These are phyloP conservation scores for Cryptotermes secundus DNA, from an alignment of 1,140 invertebrate genomes.

Conservation along the genomic window DNA sequence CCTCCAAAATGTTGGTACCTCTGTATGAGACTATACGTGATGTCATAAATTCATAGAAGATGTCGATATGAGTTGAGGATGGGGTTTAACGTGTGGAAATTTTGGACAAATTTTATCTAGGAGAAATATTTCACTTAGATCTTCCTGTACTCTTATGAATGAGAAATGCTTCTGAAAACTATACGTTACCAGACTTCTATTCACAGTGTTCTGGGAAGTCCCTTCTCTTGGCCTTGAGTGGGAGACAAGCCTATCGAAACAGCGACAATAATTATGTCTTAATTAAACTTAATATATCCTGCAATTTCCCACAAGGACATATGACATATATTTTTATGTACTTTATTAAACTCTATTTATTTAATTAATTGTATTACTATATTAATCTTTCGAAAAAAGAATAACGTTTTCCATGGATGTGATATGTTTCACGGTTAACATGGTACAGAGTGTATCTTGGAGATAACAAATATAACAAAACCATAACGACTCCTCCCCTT, in stretches of 20 bases:
- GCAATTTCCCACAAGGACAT: background rate
- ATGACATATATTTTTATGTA: background rate
- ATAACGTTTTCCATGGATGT: background rate
- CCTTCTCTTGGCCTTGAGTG: background rate
- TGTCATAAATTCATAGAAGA: no score
- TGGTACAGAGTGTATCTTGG: background rate
- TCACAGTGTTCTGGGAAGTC: background rate
- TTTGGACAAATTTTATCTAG: no score
- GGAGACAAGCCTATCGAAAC: background rate
- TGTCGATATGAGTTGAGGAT: no score
- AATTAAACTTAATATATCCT: background rate
- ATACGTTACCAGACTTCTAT: background rate
- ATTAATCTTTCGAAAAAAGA: background rate
- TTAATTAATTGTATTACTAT: background rate
- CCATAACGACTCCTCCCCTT: background rate
- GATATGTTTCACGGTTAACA: background rate
- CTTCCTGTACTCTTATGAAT: background rate
- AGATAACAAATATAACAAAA: background rate
- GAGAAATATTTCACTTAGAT: no score
- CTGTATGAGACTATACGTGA: no score
- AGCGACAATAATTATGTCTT: background rate
- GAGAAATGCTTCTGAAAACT: background rate
- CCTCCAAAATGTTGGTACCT: no score
- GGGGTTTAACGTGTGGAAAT: no score
- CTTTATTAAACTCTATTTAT: background rate